Evolutionary conservation across 2,797 vertebrate species (phyloP).

Genomic region (Oreortyx pictus): DNA sequence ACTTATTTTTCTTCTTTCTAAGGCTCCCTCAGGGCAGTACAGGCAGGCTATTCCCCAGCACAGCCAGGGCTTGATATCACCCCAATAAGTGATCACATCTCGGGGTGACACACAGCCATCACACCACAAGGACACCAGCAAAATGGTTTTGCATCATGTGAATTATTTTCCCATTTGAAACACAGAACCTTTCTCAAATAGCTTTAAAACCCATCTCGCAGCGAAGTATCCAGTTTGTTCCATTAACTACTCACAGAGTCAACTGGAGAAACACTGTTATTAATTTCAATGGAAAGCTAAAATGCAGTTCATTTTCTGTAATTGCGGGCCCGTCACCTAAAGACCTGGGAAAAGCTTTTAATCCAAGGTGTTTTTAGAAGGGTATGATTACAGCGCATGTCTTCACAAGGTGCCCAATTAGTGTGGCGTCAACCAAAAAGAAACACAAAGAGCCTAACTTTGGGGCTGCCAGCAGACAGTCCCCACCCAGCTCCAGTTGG

Average conservation of each 20-base stretch:
- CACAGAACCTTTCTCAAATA: conserved; percentile 80
- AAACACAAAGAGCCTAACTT: conserved; percentile 69
- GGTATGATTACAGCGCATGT: conserved; percentile 78
- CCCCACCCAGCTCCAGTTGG: neutral
- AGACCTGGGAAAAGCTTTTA: conserved; percentile 85
- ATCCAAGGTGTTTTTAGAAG: conserved; percentile 81
- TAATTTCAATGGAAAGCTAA: conserved; percentile 84
- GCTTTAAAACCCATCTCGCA: conserved; percentile 79
- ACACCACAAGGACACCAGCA: conserved; percentile 17
- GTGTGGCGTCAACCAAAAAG: conserved; percentile 57
- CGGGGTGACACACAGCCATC: conserved; percentile 16
- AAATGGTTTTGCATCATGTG: conserved; percentile 60
- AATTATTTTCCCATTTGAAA: conserved; percentile 85
- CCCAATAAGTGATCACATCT: conserved; percentile 52
- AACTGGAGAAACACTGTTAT: conserved; percentile 81
- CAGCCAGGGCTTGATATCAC: neutral
- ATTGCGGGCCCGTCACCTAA: conserved; percentile 82
- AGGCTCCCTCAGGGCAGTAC: neutral
- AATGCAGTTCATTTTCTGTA: conserved; percentile 85
- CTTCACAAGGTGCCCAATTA: conserved; percentile 80
- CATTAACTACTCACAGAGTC: conserved; percentile 84
- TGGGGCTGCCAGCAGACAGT: neutral
- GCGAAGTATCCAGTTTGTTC: conserved; percentile 81
- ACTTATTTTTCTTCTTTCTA: conserved; percentile 23
- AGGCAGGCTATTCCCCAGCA: neutral